Percentiles rank a stretch among this genome's conserved stretches.
These are phyloP conservation scores for Ctenosaura bakeri DNA, from an alignment of 2,797 vertebrate species.

Conservation along the genomic window DNA sequence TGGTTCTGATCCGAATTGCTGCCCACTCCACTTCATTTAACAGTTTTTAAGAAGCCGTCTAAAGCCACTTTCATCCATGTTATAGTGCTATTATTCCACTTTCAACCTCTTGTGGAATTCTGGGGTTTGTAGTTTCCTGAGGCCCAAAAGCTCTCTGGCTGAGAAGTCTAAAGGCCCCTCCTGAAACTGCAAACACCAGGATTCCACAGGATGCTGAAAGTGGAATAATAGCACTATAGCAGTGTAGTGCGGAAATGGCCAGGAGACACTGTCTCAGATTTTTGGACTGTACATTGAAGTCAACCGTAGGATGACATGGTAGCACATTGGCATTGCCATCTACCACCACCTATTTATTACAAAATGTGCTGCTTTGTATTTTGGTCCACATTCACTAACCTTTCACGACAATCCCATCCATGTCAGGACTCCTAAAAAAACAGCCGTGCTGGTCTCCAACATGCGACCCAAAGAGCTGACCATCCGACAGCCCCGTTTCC, in stretches of 20 bases:
- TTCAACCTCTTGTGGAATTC: too few relatives aligned
- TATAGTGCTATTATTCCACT: too few relatives aligned
- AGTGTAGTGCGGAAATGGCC: too few relatives aligned
- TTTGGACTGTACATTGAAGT: background rate
- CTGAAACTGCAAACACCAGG: too few relatives aligned
- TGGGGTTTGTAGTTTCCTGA: too few relatives aligned
- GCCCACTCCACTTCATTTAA: background rate
- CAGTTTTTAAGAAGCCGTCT: background rate
- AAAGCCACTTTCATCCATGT: too few relatives aligned
- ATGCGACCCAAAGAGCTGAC: background rate
- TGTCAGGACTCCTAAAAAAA: background rate
- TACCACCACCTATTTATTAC: background rate
- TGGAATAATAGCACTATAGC: too few relatives aligned
- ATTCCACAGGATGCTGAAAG: too few relatives aligned
- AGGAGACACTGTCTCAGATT: background rate
- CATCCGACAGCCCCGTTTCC: background rate
- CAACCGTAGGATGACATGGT: background rate
- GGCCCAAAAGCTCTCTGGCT: too few relatives aligned
- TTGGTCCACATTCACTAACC: slow-evolving; percentile 2
- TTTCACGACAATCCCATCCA: background rate
- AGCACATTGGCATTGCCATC: background rate
- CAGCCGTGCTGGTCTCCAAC: background rate
- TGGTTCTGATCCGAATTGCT: background rate
- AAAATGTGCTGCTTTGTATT: background rate
- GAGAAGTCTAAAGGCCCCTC: too few relatives aligned